Evolutionary conservation across 2,888 invertebrate species (phyloP).

Genomic region (Pyrochroa serraticornis): DNA sequence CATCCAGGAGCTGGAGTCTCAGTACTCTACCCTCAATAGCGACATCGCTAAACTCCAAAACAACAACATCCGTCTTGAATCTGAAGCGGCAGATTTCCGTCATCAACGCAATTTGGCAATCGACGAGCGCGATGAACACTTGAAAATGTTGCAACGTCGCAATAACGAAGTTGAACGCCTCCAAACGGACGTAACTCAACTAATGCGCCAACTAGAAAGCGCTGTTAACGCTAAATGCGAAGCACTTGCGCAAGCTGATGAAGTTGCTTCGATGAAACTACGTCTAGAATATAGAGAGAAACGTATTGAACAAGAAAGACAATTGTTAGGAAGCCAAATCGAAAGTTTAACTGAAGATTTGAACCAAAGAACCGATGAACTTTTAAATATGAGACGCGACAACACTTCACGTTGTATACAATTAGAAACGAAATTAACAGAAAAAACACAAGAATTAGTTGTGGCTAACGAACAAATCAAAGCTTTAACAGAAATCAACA

Average conservation of each 20-base stretch:
- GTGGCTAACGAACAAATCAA: slow-evolving; percentile 72
- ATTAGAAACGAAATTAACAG: slow-evolving; percentile 76
- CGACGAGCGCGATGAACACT: slow-evolving; percentile 77
- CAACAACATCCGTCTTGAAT: slow-evolving; percentile 68
- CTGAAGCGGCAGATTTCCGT: slow-evolving; percentile 69
- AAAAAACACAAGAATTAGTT: slow-evolving; percentile 79
- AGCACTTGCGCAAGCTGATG: slow-evolving; percentile 78
- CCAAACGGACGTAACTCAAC: slow-evolving; percentile 69
- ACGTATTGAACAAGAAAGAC: slow-evolving; percentile 81
- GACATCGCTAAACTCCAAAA: slow-evolving; percentile 72
- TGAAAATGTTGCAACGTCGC: slow-evolving; percentile 73
- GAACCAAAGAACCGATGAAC: slow-evolving; percentile 76
- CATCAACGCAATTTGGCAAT: slow-evolving; percentile 72
- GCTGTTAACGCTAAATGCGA: slow-evolving; percentile 85
- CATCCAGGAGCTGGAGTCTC: slow-evolving; percentile 67
- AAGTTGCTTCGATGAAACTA: slow-evolving; percentile 80
- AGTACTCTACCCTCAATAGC: slow-evolving; percentile 66
- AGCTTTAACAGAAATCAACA: slow-evolving; percentile 72
- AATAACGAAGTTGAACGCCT: slow-evolving; percentile 76
- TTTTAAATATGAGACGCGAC: slow-evolving; percentile 78
- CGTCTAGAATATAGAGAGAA: slow-evolving; percentile 82
- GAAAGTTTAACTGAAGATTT: slow-evolving; percentile 79
- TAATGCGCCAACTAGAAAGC: slow-evolving; percentile 75
- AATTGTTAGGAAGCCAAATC: slow-evolving; percentile 78
- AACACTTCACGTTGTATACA: slow-evolving; percentile 68